These are phyloP conservation scores for Epicauta chinensis DNA, from an alignment of 1,140 invertebrate species.

Conservation along the genomic window DNA sequence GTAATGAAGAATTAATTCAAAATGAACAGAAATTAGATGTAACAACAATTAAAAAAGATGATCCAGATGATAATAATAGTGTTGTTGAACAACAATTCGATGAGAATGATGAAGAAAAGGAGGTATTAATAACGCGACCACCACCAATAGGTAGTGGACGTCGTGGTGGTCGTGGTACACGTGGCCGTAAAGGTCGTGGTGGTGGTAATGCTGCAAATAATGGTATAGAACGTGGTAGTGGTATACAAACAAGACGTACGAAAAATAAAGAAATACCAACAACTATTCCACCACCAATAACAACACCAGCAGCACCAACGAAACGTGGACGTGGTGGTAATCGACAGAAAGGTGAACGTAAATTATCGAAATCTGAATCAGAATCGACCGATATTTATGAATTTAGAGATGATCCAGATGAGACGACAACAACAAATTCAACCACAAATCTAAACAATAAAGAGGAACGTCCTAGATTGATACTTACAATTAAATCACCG, in stretches of 20 bases:
- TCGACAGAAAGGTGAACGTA: conserved; percentile 49
- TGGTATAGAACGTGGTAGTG: conserved; percentile 33
- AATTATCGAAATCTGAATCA: conserved; percentile 47
- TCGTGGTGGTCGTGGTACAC: conserved; percentile 46
- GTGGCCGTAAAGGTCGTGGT: conserved; percentile 49
- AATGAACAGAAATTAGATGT: conserved; percentile 15
- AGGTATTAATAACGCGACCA: conserved; percentile 1
- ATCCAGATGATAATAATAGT: conserved; percentile 33
- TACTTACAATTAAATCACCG: conserved; percentile 73
- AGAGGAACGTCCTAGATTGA: conserved; percentile 59
- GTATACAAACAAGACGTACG: conserved; percentile 51
- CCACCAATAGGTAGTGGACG: conserved; percentile 42
- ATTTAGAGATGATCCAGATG: conserved; percentile 76
- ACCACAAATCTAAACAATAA: conserved; percentile 43
- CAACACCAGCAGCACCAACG: conserved; percentile 22
- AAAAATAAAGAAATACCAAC: conserved; percentile 48
- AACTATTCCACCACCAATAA: conserved; percentile 7
- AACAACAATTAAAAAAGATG: conserved; percentile 12
- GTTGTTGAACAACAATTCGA: conserved; percentile 29
- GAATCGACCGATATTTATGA: conserved; percentile 66
- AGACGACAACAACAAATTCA: conserved; percentile 40
- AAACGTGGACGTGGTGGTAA: conserved; percentile 48
- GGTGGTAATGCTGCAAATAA: conserved; percentile 27
- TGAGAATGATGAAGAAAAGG: conserved; percentile 29
- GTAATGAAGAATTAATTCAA: conserved; percentile 10